Evolutionary conservation across 2,797 vertebrate species (phyloP), one percentile per base, ranked within the genome.

Genomic region (Hylomyscus alleni): DNA sequence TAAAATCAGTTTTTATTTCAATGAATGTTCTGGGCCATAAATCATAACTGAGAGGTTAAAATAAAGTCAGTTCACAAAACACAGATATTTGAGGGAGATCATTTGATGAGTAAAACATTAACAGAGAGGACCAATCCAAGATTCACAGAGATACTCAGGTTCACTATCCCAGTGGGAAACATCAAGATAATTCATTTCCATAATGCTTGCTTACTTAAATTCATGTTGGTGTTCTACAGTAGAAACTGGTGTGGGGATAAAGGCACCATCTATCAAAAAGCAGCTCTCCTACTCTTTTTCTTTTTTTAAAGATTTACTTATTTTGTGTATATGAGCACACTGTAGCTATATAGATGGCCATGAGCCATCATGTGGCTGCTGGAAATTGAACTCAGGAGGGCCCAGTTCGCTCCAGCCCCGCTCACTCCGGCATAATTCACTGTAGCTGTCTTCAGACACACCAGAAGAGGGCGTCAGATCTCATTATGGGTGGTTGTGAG

Each of bases 1-100:
- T 90, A 95, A 96, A 62, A 20, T 90, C 24, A 80, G 3, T 73
- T 69, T 69, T 69, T 82, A 91, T 52, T 60, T 54, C 69, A n/a
- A 77, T 20, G 72, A 73, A 50, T 50, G 34, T 75, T 83, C 69
- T 97, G 1, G 8, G 34, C 54, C 17, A 87, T 60, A 92, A 73
- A 82, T 87, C 60, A 82, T 47, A 78, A 93, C 76, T 81, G 85
- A 90, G 29, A 90, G 14, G 17, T 73, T 88, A 82, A 13, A 60
- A 69, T 72, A 87, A 0, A 77, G n/a, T 20, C 6, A 26, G 54
- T 40, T 40, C 29, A 75, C 50, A 29, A 90, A 93, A 50, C 2
- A 15, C 8, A 73, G 29, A 90, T 58, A 8, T 73, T 73, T 69
- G 56, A 96, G 62, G 24, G 40, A 56, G 50, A 72, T 19, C 14